Base-by-base conservation (phyloP, 2,888 invertebrate genomes). In the Heliothis peltigera region DNA sequence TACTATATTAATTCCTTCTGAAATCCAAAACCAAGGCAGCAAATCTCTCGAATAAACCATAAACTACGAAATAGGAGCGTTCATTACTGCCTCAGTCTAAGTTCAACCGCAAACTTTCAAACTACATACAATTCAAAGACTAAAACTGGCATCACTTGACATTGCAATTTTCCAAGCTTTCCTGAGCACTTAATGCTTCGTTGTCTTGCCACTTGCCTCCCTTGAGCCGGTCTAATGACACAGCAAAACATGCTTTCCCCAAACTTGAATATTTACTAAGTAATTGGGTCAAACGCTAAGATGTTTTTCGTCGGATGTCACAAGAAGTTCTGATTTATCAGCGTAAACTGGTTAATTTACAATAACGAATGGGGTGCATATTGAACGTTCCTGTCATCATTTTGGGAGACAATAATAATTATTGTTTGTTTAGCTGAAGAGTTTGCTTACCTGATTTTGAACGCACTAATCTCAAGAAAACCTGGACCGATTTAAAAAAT, bases 101-200 rank as follows among this genome's bases (percentile, higher is more conserved):
- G 73, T 80, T 84, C 64, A 51, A 32, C 75, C 73, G 75, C 79
- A 77, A 81, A 80, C 81, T 80, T 79, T 69, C 54, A 51, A 72
- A 75, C 79, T 65, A 69, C 71, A 71, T 51, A 75, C 75, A 81
- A 71, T 74, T 69, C 67, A 77, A 74, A 71, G 75, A 79, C 79
- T 80, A 79, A 75, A 76, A 82, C 78, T 70, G 70, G 72, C 75
- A 68, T 65, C 82, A 79, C 84, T 82, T 84, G 84, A 84, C 87
- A 83, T 79, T 86, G 89, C 88, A 87, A 86, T 87, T 88, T 86
- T 79, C 82, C 75, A 64, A 77, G 78, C 77, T 79, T n/a, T 80
- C 77, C 79, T 77, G 71, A 81, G 81, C 71, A 77, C 77, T 81
- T 82, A 83, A 80, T 81, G 71, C 76, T 80, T 51, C 62, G 64